Conservation (phyloP, 2,888 invertebrate genomes). For the Andrena dorsata region DNA sequence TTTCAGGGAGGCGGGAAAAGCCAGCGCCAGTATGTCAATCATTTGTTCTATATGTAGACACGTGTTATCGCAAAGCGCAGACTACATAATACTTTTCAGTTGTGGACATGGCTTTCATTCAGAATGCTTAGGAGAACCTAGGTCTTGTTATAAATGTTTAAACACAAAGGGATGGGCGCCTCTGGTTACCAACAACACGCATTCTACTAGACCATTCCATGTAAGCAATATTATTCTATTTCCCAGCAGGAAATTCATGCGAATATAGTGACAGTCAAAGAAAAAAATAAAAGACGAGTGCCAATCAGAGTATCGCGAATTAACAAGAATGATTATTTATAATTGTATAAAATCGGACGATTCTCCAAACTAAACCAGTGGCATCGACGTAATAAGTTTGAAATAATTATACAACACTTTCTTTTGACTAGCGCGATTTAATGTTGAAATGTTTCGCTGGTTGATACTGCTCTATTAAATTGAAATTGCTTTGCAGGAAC, state of each 20-base stretch:
- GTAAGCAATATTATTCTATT: constrained; percentile 65
- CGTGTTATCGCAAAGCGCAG: constrained; percentile 77
- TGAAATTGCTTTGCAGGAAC: constrained; percentile 73
- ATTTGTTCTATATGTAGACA: constrained; percentile 81
- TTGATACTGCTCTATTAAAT: neutral
- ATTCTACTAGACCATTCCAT: constrained; percentile 71
- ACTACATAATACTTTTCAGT: constrained; percentile 80
- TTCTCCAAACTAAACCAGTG: no score
- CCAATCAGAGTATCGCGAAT: neutral
- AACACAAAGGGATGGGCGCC: constrained; percentile 82
- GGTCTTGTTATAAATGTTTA: constrained; percentile 81
- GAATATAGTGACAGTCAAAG: neutral
- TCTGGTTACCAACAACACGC: constrained; percentile 73
- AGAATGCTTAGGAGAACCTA: constrained; percentile 80
- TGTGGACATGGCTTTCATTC: constrained; percentile 83
- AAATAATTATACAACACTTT: no score
- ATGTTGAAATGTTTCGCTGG: neutral
- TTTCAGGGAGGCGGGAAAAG: constrained; percentile 80
- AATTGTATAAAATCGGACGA: no score
- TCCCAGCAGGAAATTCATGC: constrained; percentile 20
- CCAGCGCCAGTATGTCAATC: constrained; percentile 77
- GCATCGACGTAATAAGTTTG: no score
- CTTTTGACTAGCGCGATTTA: no score
- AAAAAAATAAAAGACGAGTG: neutral
- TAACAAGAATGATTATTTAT: no score